Percentiles rank a stretch among this genome's conserved stretches.
Conservation (phyloP, 1,140 invertebrate species). For the Pentalonia nigronervosa region DNA sequence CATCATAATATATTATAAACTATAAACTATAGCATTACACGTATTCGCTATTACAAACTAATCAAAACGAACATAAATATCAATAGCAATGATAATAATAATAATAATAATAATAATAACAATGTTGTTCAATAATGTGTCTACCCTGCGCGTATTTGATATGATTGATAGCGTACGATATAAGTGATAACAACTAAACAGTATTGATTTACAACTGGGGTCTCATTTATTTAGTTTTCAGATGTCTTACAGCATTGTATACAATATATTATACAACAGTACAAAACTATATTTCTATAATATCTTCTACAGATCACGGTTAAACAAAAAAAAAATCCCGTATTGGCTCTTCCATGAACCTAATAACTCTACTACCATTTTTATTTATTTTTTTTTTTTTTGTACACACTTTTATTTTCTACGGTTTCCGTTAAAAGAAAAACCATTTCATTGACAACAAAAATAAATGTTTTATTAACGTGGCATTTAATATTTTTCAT, state of each 20-base stretch:
- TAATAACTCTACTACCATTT: too few species aligned
- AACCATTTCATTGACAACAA: too few species aligned
- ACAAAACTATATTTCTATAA: not conserved
- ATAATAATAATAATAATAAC: slow-evolving; percentile 14
- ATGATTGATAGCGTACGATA: not conserved
- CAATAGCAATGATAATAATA: not conserved
- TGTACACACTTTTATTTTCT: too few species aligned
- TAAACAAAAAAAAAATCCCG: too few species aligned
- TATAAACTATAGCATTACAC: not conserved
- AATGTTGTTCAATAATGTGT: not conserved
- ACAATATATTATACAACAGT: not conserved
- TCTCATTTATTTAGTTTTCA: not conserved
- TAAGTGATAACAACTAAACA: not conserved
- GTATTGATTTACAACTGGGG: not conserved
- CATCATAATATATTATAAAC: not conserved
- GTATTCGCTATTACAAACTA: not conserved
- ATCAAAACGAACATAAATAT: slow-evolving; percentile 3
- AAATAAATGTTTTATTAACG: too few species aligned
- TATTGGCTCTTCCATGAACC: too few species aligned
- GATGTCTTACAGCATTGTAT: not conserved
- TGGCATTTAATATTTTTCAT: too few species aligned
- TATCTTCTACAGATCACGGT: not conserved
- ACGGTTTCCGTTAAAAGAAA: too few species aligned
- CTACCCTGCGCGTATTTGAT: not conserved
- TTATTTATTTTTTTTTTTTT: too few species aligned